A percentile compares a stretch with the other conserved stretches of the same genome.
Conservation (phyloP, 2,797 vertebrate genomes). For the Meriones psammophilus region DNA sequence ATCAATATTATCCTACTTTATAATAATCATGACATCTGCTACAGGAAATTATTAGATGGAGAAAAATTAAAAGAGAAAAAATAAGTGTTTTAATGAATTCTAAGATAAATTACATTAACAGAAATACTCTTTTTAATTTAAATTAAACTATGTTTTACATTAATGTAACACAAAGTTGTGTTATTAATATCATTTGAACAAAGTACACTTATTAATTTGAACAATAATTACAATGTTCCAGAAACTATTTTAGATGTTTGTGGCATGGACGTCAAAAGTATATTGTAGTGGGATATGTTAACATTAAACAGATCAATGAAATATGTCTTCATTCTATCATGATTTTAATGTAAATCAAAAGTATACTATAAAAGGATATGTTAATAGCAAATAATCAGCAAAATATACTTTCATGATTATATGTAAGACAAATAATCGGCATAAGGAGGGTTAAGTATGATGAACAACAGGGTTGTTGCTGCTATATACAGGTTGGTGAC, state of each 20-base stretch:
- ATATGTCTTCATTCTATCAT: background rate
- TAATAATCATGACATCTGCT: background rate
- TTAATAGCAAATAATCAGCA: background rate
- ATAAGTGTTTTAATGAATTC: background rate
- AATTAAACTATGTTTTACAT: background rate
- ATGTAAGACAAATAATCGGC: background rate
- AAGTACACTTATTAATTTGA: background rate
- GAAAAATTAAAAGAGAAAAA: background rate
- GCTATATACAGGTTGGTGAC: fast-evolving
- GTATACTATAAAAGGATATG: background rate
- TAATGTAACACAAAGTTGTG: background rate
- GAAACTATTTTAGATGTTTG: background rate
- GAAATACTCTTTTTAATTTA: background rate
- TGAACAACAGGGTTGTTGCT: background rate
- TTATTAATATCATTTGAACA: background rate
- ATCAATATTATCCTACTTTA: background rate
- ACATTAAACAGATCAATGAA: background rate
- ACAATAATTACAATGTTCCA: background rate
- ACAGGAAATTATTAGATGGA: background rate
- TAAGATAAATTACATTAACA: background rate
- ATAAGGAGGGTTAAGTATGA: too few species aligned
- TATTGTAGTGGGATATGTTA: background rate
- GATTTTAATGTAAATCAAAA: background rate
- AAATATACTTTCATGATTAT: background rate
- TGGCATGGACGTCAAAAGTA: background rate